These are phyloP conservation scores for Aspidoscelis tigris DNA, from an alignment of 2,113 vertebrate genomes.

Conservation along the genomic window DNA sequence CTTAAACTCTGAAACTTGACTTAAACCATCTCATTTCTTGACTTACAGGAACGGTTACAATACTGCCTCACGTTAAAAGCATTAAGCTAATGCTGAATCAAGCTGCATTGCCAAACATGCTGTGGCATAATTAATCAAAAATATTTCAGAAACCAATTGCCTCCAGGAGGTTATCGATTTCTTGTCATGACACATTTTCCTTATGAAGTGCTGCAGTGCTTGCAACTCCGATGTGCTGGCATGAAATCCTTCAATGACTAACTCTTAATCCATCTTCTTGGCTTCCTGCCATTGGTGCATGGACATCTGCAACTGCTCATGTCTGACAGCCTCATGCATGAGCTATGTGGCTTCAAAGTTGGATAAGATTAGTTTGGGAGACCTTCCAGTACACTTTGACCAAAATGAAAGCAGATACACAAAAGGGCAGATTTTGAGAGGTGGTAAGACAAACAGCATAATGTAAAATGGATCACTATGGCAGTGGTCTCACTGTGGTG, in stretches of 20 bases:
- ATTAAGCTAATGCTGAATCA: conserved; percentile 78
- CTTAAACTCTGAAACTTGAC: conserved; percentile 71
- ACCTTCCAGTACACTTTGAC: conserved; percentile 65
- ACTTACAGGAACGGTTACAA: conserved; percentile 74
- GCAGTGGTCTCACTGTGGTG: no score
- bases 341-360: conserved; percentile 76
- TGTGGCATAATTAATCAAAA: conserved; percentile 79
- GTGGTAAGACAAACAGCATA: conserved; percentile 57
- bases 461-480: conserved; percentile 35
- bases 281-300: conserved; percentile 69
- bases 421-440: background rate
- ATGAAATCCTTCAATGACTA: conserved; percentile 73
- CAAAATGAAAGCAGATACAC: conserved; percentile 78
- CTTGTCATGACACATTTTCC: conserved; percentile 72
- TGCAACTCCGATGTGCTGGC: conserved; percentile 70
- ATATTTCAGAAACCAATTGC: conserved; percentile 75
- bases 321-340: conserved; percentile 76
- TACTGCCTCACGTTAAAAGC: conserved; percentile 77
- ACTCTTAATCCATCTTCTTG: conserved; percentile 77
- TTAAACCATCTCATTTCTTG: conserved; percentile 75
- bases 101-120: conserved; percentile 68
- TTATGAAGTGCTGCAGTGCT: conserved; percentile 65
- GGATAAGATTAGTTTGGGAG: conserved; percentile 73
- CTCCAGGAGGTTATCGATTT: conserved; percentile 79
- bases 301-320: conserved; percentile 84